A percentile compares a stretch with the other conserved stretches of the same genome.
Evolutionary conservation across 2,797 vertebrate genomes (phyloP).

Genomic region (Allobates femoralis): DNA sequence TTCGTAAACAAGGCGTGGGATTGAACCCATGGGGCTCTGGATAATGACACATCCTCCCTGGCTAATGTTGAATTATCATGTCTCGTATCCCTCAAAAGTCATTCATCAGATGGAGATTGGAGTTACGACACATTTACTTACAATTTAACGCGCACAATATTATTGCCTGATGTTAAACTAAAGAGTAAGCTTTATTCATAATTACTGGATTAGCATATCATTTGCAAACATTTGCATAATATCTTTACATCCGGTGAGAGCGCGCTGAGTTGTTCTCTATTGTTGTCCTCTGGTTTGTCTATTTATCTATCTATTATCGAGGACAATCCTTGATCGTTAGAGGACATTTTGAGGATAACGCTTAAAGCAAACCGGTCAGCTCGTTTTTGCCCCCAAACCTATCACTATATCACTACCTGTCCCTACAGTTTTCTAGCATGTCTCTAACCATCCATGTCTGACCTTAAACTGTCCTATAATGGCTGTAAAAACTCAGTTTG

Average conservation of each 20-base stretch:
- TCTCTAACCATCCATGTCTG: no score
- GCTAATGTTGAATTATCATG: conserved; percentile 46
- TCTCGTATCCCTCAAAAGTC: conserved; percentile 20
- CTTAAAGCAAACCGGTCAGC: no score
- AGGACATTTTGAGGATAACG: no score
- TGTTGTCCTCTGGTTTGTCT: neutral
- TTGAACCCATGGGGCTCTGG: neutral
- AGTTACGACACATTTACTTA: conserved; percentile 10
- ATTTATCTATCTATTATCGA: neutral
- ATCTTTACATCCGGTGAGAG: neutral
- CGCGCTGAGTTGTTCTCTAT: neutral
- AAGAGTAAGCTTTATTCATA: conserved; percentile 28
- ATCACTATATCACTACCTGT: no score
- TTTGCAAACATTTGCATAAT: conserved; percentile 34
- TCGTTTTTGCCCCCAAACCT: no score
- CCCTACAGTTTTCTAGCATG: no score
- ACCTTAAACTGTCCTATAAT: no score
- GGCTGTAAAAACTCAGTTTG: no score
- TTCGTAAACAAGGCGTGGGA: conserved; percentile 29
- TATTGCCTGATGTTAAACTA: conserved; percentile 28
- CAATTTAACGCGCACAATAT: conserved; percentile 15
- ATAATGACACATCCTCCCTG: conserved; percentile 14
- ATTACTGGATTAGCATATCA: conserved; percentile 43
- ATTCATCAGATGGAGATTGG: conserved; percentile 35
- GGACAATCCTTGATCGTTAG: neutral